Evolutionary conservation across 2,888 invertebrate species (phyloP).

Genomic region (Drosophila bunnanda): DNA sequence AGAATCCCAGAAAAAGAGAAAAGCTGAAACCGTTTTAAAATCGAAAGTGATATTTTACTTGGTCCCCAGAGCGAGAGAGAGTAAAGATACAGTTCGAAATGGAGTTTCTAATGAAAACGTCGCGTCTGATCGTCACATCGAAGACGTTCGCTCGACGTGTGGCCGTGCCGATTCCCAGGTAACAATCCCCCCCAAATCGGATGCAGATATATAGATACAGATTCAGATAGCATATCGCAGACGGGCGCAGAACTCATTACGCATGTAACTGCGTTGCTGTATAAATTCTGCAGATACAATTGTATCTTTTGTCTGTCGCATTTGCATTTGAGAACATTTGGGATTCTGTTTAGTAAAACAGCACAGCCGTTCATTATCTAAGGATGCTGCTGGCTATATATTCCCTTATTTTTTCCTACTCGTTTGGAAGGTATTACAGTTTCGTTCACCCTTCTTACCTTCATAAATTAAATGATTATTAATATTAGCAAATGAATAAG

Average conservation of each 20-base stretch:
- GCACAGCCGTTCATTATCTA: slow-evolving; percentile 38
- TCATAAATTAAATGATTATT: background rate
- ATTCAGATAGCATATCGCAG: slow-evolving; percentile 27
- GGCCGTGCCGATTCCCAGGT: slow-evolving; percentile 85
- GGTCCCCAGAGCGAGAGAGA: no score
- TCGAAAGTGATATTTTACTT: slow-evolving; percentile 32
- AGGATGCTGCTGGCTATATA: slow-evolving; percentile 33
- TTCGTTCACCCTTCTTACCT: background rate
- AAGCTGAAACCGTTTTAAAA: slow-evolving; percentile 4
- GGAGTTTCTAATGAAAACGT: slow-evolving; percentile 84
- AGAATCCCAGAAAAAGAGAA: slow-evolving; percentile 21
- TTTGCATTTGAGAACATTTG: slow-evolving; percentile 61
- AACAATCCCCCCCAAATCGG: slow-evolving; percentile 53
- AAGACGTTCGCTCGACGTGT: slow-evolving; percentile 84
- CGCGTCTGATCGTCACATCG: slow-evolving; percentile 83
- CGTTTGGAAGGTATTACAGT: background rate
- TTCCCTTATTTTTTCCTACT: background rate
- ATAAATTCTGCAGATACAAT: slow-evolving; percentile 54
- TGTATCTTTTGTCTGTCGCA: slow-evolving; percentile 50
- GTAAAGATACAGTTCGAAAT: slow-evolving; percentile 65
- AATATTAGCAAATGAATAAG: background rate
- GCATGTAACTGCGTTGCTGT: slow-evolving; percentile 73
- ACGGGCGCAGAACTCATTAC: slow-evolving; percentile 56
- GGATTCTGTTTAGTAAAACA: slow-evolving; percentile 41
- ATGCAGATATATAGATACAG: slow-evolving; percentile 10